phyloP scores from a whole-genome alignment of 2,113 vertebrate genomes.

The Chlorodrepanis virens region DNA sequence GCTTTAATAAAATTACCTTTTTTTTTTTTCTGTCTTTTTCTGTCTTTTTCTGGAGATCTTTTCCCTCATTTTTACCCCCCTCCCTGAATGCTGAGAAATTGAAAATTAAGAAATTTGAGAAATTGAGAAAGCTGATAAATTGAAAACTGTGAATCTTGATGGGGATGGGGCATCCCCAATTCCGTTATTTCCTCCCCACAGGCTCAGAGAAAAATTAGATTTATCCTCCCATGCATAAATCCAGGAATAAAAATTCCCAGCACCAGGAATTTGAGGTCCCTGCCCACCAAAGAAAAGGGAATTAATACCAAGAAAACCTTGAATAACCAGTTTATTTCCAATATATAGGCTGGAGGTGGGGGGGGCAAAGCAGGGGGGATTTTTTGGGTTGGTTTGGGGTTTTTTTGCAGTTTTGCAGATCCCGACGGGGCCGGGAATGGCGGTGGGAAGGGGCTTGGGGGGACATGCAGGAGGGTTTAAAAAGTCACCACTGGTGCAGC shows the following conservation, averaged over 20 bases:
- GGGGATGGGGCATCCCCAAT: no score
- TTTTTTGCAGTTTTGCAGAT: neutral
- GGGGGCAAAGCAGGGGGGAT: constrained; percentile 37
- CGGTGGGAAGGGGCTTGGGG: neutral
- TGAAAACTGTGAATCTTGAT: neutral
- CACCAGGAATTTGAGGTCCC: neutral
- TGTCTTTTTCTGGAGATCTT: neutral
- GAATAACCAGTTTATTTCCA: constrained; percentile 79
- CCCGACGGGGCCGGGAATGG: neutral
- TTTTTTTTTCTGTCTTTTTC: neutral
- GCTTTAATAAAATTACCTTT: constrained; percentile 59
- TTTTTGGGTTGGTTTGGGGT: neutral
- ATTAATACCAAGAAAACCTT: neutral
- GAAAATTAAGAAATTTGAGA: no score
- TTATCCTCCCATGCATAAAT: neutral
- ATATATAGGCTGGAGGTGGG: constrained; percentile 61
- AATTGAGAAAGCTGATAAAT: neutral
- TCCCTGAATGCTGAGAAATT: neutral
- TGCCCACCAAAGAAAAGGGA: fast-evolving
- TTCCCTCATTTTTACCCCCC: neutral
- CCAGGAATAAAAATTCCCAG: neutral
- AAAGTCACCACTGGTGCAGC: constrained; percentile 72
- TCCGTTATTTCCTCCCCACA: neutral
- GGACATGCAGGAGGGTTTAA: constrained; percentile 23
- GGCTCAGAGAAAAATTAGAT: neutral